A percentile compares a stretch with the other conserved stretches of the same genome.
Evolutionary conservation across 2,797 vertebrate species (phyloP).

Genomic region (Anolis apletophallus): DNA sequence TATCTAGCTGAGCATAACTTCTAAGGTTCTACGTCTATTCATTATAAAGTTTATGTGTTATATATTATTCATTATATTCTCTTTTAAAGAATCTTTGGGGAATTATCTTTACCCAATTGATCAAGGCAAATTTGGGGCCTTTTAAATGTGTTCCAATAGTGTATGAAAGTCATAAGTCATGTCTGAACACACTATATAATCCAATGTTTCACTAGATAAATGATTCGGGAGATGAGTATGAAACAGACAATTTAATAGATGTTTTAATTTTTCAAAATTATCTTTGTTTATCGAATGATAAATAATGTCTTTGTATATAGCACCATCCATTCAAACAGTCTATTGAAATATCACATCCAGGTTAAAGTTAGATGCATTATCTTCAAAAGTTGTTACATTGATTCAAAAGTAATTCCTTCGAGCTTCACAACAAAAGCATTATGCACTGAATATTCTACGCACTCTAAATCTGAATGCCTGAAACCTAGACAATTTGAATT

Average conservation of each 20-base stretch:
- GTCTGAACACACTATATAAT: neutral
- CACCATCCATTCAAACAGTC: slow-evolving; percentile 40
- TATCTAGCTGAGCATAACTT: neutral
- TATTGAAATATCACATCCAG: neutral
- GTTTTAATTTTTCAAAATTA: slow-evolving; percentile 49
- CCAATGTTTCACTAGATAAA: neutral
- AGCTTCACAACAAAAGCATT: slow-evolving; percentile 55
- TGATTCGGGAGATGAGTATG: slow-evolving; percentile 28
- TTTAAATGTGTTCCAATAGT: slow-evolving; percentile 13
- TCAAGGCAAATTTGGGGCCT: slow-evolving; percentile 28
- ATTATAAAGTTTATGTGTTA: slow-evolving; percentile 31
- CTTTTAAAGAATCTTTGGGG: slow-evolving; percentile 33
- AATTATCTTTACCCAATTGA: slow-evolving; percentile 25
- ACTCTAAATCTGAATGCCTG: slow-evolving; percentile 44
- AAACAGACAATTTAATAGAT: slow-evolving; percentile 36
- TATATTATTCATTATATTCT: neutral
- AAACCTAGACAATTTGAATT: slow-evolving; percentile 52
- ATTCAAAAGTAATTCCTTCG: slow-evolving; percentile 63
- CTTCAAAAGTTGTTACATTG: slow-evolving; percentile 57
- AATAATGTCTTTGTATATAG: slow-evolving; percentile 32
- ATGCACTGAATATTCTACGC: slow-evolving; percentile 44
- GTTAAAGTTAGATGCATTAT: slow-evolving; percentile 53
- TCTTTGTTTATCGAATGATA: slow-evolving; percentile 42
- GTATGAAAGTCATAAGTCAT: slow-evolving; percentile 39
- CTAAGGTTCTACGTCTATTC: slow-evolving; percentile 3